A percentile compares a stretch with the other conserved stretches of the same genome.
phyloP scores from a whole-genome alignment of 1,140 invertebrate genomes.

The Dendrolimus kikuchii region DNA sequence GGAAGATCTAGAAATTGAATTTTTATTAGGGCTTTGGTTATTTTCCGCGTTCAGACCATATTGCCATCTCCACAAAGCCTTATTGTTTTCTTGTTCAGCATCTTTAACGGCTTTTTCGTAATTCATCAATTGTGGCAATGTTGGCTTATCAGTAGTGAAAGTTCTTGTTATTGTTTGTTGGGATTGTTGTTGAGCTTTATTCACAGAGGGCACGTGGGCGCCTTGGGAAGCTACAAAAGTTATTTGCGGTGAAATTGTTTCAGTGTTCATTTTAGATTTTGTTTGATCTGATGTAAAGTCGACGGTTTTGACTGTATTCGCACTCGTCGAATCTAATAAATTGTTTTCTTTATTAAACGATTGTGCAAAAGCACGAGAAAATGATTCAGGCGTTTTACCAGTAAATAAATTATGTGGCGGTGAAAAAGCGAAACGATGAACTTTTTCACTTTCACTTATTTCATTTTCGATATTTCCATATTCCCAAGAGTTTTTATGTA shows the following conservation, averaged over 20 bases:
- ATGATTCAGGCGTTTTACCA: slow-evolving; percentile 59
- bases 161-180: slow-evolving; percentile 36
- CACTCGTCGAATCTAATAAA: slow-evolving; percentile 35
- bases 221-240: slow-evolving; percentile 64
- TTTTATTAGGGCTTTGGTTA: slow-evolving; percentile 43
- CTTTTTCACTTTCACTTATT: slow-evolving; percentile 27
- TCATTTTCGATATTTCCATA: slow-evolving; percentile 33
- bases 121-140: slow-evolving; percentile 54
- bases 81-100: slow-evolving; percentile 44
- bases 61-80: slow-evolving; percentile 59
- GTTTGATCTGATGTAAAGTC: slow-evolving; percentile 38
- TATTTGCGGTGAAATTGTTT: slow-evolving; percentile 55
- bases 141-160: slow-evolving; percentile 35
- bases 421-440: slow-evolving; percentile 22
- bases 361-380: slow-evolving; percentile 49
- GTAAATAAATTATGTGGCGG: slow-evolving; percentile 51
- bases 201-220: slow-evolving; percentile 45
- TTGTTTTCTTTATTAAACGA: slow-evolving; percentile 36
- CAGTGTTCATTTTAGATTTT: slow-evolving; percentile 35
- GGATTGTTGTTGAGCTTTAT: slow-evolving; percentile 25
- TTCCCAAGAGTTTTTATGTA: slow-evolving; percentile 43
- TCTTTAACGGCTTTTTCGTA: slow-evolving; percentile 47
- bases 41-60: slow-evolving; percentile 45
- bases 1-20: slow-evolving; percentile 58
- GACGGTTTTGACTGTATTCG: slow-evolving; percentile 32